Base-by-base conservation (phyloP, 2,797 vertebrate species). In the Glyptemys insculpta region DNA sequence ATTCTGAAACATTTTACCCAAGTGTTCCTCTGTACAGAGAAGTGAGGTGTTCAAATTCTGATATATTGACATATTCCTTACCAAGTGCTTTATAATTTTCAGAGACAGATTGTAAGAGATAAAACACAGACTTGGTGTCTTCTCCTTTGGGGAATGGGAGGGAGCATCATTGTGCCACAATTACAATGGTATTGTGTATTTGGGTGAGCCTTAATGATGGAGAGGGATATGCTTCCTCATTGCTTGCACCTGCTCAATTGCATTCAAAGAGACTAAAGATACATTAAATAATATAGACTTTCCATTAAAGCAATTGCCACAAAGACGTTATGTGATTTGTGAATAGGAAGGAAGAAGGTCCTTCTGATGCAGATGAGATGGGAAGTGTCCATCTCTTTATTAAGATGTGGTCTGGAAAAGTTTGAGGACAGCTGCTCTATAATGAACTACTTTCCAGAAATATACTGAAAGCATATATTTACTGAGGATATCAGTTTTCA, bases 401-500 rank as follows among this genome's bases (percentile, higher is more conserved):
- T 82, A 94, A 93, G 62, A 78, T 90, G 25, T 52, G 88, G 52
- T 56, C 47, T 44, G 81, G 62, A 57, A 92, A 95, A 95, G 56
- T 96, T 97, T 91, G 62, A 88, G 83, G 34, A 94, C 89, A 95
- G 81, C 41, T 97, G 72, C 78, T 88, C 78, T 86, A 15, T 79
- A 94, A 76, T 80, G 93, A 94, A 94, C 81, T 97, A 87, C 47
- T n/a, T 96, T 93, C 94, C 59, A 92, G 94, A 96, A 96, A 97
- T 94, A 95, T 97, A 91, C 34, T 94, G 90, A 96, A 95, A 96
- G 91, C 52, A 95, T 91, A 82, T 97, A 44, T 98, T 98, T 97
- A 96, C 81, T 92, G 92, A 97, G 92, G 95, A 94, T 96, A 96
- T 97, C 91, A 89, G 62, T 96, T 97, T 94, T 82, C 80, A 96